Evolutionary conservation across 2,113 vertebrate species (phyloP), one percentile per base, ranked within the genome.

Genomic region (human (Homo sapiens)): DNA sequence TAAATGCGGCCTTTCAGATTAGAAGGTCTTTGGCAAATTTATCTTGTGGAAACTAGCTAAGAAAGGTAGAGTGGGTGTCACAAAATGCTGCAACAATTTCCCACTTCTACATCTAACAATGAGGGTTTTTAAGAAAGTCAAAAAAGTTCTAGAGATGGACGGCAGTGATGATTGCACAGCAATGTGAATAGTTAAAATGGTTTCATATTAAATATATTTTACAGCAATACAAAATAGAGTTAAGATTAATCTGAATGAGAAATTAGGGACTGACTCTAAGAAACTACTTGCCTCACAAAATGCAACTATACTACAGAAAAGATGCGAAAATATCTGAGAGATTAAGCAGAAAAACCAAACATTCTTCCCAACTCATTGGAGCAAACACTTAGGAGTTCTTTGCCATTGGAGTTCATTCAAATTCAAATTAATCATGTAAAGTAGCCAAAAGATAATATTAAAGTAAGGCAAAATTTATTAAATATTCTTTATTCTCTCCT

Each of bases 201-300:
- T 89, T 72, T 78, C 45, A 76, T 85, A 30, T 75, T 27, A 57
- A 48, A 12, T 38, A n/a, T 68, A n/a, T 82, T 82, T 97, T 72
- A 40, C 22, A 48, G 43, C 75, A 64, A 66, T 73, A 80, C 78
- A 70, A 97, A 68, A 72, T 20, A 92, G 43, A 25, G 16, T 68
- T 85, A 94, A 91, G 14, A 93, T 89, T 52, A 73, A 89, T 32
- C 38, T 93, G 40, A 89, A 50, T 84, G 16, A 91, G 50, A 94
- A 96, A 90, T 68, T 94, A 92, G 27, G 68, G 17, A 79, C 70
- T 80, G 72, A 83, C 59, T 94, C 27, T 78, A 86, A 97, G 59
- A 82, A 96, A 1, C n/a, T 55, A n/a, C 38, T 68, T 92, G 13
- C 2, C 16, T 23, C 48, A 10, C 79, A 68, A 32, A 92, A 40